Base-by-base conservation (phyloP, 1,140 invertebrate genomes). In the Bathynomus jamesi region DNA sequence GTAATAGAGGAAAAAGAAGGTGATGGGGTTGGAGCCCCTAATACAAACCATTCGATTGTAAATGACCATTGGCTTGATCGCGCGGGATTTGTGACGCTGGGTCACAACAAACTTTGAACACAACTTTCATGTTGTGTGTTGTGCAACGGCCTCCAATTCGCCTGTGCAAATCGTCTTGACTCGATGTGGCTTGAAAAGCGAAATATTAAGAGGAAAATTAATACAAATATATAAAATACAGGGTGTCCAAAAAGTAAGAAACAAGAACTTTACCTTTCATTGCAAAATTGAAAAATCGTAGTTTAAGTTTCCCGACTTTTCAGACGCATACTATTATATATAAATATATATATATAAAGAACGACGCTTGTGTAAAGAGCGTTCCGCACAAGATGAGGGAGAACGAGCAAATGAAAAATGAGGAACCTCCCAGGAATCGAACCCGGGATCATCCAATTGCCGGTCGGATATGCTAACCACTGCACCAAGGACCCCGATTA, bases 61-160 rank as follows among this genome's bases (percentile, higher is more conserved):
- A 63, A 32, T 74, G 72, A 28, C 69, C 71, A 62, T 70, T 71
- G 17, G 71, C 74, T 28, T 73, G 71, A 65, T 76, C 75, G 11
- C 60, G 69, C 5, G 70, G 30, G 28, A 67, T 66, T 21, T 61
- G 46, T 28, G 61, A 61, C 29, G 29, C 31, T 3, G 70, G 65
- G 40, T 76, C 72, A 31, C 76, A 78, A 64, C 76, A 78, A 60
- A 95, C 93, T 82, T 95, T 94, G 84, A 96, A 96, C 28, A 96
- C 91, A 61, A 96, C 90, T 86, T 95, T 95, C 94, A 96, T 96
- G 85, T 96, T 95, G 82, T 96, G 89, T 74, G 89, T 91, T 53
- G 90, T 88, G 84, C 94, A 96, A 66, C 92, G 87, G 60, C 93
- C 93, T 61, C 93, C 92, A 81, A 95, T 92, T 78, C 92, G 88